These are phyloP conservation scores for Salvelinus fontinalis DNA, from an alignment of 2,113 vertebrate genomes.

Conservation along the genomic window DNA sequence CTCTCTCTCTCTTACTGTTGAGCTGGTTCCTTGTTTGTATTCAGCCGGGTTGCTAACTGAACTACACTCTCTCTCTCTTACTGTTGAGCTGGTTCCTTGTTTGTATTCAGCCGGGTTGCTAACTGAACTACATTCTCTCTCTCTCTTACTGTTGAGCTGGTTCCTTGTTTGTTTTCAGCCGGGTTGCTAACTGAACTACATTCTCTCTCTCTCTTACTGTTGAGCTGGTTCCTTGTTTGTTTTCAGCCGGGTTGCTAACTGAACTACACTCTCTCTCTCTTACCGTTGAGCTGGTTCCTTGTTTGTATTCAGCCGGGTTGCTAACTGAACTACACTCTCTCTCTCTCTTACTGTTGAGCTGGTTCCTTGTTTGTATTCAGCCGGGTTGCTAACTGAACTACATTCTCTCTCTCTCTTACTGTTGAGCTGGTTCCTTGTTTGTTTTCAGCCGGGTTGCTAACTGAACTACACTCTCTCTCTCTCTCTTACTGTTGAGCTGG, in stretches of 20 bases:
- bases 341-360: conserved; percentile 40
- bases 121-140: background rate
- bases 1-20: conserved; percentile 31
- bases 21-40: conserved; percentile 60
- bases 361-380: conserved; percentile 56
- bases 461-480: background rate
- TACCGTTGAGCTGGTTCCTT: conserved; percentile 57
- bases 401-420: background rate
- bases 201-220: conserved; percentile 17
- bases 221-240: conserved; percentile 57
- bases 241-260: conserved; percentile 38
- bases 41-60: conserved; percentile 29
- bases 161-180: conserved; percentile 51
- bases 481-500: conserved; percentile 47
- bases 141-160: conserved; percentile 48
- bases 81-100: conserved; percentile 59
- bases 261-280: background rate
- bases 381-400: conserved; percentile 26
- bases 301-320: conserved; percentile 47
- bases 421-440: conserved; percentile 61
- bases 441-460: conserved; percentile 39
- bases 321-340: background rate
- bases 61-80: background rate
- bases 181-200: conserved; percentile 24
- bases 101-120: conserved; percentile 46